A percentile compares a stretch with the other conserved stretches of the same genome.
Evolutionary conservation across 2,113 vertebrate species (phyloP).

Genomic region (Carollia perspicillata): DNA sequence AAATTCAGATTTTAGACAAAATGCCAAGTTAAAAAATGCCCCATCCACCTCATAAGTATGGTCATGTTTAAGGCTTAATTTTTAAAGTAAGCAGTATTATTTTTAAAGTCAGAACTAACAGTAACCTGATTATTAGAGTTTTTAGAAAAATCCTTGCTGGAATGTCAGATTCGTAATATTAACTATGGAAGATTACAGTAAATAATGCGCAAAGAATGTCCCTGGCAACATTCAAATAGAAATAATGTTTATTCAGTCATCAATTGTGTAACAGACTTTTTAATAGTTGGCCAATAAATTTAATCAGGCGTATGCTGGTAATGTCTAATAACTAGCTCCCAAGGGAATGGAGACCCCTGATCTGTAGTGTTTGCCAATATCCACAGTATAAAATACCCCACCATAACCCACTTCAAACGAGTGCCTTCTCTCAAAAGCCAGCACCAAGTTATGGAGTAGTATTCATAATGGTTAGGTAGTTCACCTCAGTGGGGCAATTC

Average conservation of each 20-base stretch:
- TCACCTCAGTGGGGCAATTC: background rate
- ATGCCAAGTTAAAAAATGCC: background rate
- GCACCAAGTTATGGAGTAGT: background rate
- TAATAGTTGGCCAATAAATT: background rate
- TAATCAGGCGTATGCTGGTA: background rate
- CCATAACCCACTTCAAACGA: background rate
- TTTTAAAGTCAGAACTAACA: slow-evolving; percentile 20
- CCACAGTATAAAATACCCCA: background rate
- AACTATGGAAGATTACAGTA: slow-evolving; percentile 39
- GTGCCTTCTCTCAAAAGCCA: background rate
- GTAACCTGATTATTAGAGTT: slow-evolving; percentile 35
- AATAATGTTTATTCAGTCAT: background rate
- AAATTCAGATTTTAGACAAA: slow-evolving; percentile 33
- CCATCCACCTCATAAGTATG: background rate
- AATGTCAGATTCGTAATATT: slow-evolving; percentile 47
- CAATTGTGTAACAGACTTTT: background rate
- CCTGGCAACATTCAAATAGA: slow-evolving; percentile 14
- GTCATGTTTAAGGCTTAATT: background rate
- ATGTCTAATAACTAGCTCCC: background rate
- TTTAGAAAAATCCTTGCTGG: slow-evolving; percentile 44
- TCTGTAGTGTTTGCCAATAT: background rate
- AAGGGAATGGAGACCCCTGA: background rate
- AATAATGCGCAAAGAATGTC: slow-evolving; percentile 60
- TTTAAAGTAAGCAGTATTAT: slow-evolving; percentile 7
- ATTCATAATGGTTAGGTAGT: background rate